Percentiles rank a stretch among this genome's conserved stretches.
Conservation (phyloP, 2,113 vertebrate genomes). For the Agapornis roseicollis region DNA sequence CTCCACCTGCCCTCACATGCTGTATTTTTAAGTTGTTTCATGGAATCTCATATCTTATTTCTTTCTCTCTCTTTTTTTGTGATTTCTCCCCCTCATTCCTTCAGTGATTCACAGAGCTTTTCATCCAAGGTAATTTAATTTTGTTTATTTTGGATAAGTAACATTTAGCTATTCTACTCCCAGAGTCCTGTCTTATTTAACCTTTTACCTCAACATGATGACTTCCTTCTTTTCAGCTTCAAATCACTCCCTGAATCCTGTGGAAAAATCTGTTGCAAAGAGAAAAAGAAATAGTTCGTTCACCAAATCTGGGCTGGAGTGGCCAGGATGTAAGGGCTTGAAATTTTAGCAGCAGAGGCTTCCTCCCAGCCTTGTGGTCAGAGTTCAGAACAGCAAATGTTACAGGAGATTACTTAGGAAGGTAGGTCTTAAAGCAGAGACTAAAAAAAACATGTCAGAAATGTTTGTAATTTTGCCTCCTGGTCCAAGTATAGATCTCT, state of each 20-base stretch:
- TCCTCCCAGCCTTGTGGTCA: not conserved
- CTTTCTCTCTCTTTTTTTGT: not conserved
- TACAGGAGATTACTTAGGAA: not conserved
- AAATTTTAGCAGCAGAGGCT: not conserved
- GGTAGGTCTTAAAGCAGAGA: not conserved
- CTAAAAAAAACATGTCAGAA: not conserved
- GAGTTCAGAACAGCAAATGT: not conserved
- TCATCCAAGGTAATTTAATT: not conserved
- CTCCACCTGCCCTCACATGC: not conserved
- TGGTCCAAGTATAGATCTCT: not conserved
- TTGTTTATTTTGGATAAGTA: not conserved
- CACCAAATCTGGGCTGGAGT: not conserved
- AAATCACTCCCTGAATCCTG: not conserved
- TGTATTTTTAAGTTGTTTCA: not conserved
- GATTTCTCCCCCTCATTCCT: not conserved
- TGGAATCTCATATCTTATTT: not conserved
- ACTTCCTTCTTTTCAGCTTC: not conserved
- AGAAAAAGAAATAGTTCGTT: not conserved
- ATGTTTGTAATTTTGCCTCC: not conserved
- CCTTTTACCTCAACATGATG: not conserved
- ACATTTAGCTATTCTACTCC: not conserved
- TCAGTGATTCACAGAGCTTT: not conserved
- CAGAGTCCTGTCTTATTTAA: not conserved
- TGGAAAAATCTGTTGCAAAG: not conserved
- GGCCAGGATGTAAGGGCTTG: not conserved